Percentiles rank a stretch among this genome's conserved stretches.
These are phyloP conservation scores for Coronaproctus castanopsis DNA, from an alignment of 2,888 invertebrate species.

Conservation along the genomic window DNA sequence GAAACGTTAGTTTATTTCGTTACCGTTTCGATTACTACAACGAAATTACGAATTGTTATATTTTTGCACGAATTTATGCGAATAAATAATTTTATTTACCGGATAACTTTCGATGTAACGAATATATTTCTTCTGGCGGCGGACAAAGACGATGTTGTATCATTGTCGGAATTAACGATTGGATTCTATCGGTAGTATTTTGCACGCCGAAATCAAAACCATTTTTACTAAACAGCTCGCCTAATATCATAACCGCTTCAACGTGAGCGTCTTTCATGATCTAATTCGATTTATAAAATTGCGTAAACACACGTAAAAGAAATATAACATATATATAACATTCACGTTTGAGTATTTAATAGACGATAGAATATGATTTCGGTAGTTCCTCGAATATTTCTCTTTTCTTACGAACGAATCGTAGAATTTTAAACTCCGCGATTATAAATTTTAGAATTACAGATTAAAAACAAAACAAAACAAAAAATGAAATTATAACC, in stretches of 20 bases:
- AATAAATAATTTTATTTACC: constrained; percentile 27
- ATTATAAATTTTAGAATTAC: too few species aligned
- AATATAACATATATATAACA: constrained; percentile 2
- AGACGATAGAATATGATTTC: not conserved
- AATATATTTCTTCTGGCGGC: constrained; percentile 96
- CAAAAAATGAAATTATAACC: too few species aligned
- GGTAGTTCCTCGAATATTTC: too few species aligned
- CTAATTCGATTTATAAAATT: too few species aligned
- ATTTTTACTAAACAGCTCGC: constrained; percentile 63
- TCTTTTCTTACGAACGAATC: too few species aligned
- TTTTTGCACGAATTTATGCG: too few species aligned
- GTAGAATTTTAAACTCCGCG: too few species aligned
- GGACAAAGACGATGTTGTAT: constrained; percentile 81
- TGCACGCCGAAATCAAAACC: constrained; percentile 83
- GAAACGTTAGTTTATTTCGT: too few species aligned
- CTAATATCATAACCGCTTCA: constrained; percentile 90
- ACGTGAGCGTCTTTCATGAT: constrained; percentile 91
- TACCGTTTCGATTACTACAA: too few species aligned
- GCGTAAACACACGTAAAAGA: constrained; percentile 12
- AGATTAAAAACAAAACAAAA: too few species aligned
- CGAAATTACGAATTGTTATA: too few species aligned
- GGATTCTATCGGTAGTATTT: constrained; percentile 55
- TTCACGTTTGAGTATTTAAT: constrained; percentile 6
- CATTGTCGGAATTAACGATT: constrained; percentile 78
- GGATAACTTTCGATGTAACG: constrained; percentile 73